phyloP scores from a whole-genome alignment of 2,113 vertebrate genomes.

The Acrocephalus arundinaceus region DNA sequence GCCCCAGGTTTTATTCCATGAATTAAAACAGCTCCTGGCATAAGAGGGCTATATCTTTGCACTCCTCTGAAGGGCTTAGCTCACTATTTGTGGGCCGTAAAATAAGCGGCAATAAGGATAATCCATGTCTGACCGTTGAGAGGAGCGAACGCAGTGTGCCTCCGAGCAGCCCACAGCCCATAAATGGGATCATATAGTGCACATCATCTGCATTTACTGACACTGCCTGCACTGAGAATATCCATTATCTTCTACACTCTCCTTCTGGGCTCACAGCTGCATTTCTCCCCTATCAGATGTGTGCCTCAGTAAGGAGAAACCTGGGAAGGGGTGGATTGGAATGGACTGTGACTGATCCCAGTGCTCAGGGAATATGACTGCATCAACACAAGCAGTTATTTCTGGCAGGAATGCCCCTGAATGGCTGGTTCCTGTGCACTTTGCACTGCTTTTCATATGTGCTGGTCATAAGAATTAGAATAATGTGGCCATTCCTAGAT shows the following conservation, averaged over 20 bases:
- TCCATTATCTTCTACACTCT: background rate
- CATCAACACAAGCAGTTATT: background rate
- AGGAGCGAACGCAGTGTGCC: background rate
- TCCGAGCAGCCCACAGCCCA: background rate
- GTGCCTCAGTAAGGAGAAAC: background rate
- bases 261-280: background rate
- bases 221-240: background rate
- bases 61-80: conserved; percentile 18
- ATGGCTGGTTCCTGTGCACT: background rate
- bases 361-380: background rate
- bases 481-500: background rate
- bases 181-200: conserved; percentile 35
- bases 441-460: background rate
- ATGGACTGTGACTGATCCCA: rapidly evolving
- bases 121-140: background rate
- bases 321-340: background rate
- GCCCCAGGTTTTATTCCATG: background rate
- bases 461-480: background rate
- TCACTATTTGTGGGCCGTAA: conserved; percentile 24
- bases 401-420: background rate
- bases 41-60: background rate
- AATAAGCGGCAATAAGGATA: background rate
- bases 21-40: background rate
- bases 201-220: conserved; percentile 33
- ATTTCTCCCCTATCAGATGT: background rate